A percentile compares a stretch with the other conserved stretches of the same genome.
These are phyloP conservation scores for Protosalanx chinensis DNA, from an alignment of 2,797 vertebrate genomes.

Conservation along the genomic window DNA sequence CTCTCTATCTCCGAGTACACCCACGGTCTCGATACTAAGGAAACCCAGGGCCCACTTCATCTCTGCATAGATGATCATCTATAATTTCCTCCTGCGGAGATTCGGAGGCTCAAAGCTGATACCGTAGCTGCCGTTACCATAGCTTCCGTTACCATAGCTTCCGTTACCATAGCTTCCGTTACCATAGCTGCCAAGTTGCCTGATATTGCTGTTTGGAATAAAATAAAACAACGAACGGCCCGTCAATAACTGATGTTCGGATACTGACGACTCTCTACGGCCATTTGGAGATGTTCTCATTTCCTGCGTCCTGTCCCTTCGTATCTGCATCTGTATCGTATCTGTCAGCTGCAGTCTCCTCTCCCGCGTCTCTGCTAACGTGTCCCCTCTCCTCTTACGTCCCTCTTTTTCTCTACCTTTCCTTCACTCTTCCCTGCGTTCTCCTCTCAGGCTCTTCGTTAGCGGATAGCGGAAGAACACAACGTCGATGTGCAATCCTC, in stretches of 20 bases:
- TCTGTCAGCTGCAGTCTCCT: conserved; percentile 44
- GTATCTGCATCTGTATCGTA: conserved; percentile 32
- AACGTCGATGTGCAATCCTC: not conserved
- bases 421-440: not conserved
- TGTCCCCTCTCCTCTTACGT: conserved; percentile 24
- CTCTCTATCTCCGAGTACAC: conserved; percentile 28
- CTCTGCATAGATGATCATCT: conserved; percentile 17
- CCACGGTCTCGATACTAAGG: conserved; percentile 25
- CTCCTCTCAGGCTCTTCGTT: not conserved
- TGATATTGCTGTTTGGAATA: conserved; percentile 12
- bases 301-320: conserved; percentile 4
- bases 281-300: too few species aligned
- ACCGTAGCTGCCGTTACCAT: not conserved
- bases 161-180: not conserved
- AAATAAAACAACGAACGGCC: conserved; percentile 26
- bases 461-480: not conserved
- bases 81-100: conserved; percentile 20
- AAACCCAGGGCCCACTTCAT: conserved; percentile 4
- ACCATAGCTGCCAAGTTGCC: conserved; percentile 6
- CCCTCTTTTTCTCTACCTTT: not conserved
- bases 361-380: conserved; percentile 41
- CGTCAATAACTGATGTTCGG: conserved; percentile 2
- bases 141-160: not conserved
- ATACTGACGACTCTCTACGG: too few species aligned
- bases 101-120: not conserved